Conservation (phyloP, 2,113 vertebrate genomes). For the Pimephales promelas region DNA sequence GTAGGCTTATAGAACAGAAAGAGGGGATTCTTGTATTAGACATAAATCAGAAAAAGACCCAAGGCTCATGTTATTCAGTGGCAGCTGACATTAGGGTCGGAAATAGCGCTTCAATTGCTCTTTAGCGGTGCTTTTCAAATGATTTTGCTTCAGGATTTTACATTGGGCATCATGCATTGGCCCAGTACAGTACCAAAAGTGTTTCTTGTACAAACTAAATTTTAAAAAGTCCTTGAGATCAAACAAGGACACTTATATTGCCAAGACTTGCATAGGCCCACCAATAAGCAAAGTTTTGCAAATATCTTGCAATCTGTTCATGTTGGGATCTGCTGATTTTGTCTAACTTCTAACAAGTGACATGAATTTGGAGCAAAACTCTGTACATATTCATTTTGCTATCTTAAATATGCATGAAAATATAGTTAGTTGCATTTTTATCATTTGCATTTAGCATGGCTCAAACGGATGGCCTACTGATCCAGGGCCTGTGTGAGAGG, state of each 20-base stretch:
- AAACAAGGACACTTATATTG: background rate
- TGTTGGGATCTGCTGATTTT: background rate
- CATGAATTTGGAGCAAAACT: background rate
- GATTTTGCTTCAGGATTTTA: background rate
- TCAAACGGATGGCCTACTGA: background rate
- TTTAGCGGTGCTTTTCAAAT: background rate
- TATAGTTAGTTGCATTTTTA: background rate
- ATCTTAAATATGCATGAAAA: background rate
- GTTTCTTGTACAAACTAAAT: constrained; percentile 2
- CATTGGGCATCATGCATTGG: background rate
- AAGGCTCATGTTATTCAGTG: constrained; percentile 14
- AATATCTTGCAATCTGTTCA: background rate
- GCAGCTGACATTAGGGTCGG: constrained; percentile 19
- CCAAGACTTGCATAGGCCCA: background rate
- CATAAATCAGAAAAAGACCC: constrained; percentile 31
- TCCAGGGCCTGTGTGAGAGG: background rate
- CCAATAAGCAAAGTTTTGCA: background rate
- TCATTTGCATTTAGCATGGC: background rate
- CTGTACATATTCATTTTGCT: background rate
- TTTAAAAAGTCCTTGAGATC: background rate
- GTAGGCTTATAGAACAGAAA: constrained; percentile 12
- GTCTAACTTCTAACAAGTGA: background rate
- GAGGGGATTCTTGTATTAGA: constrained; percentile 24
- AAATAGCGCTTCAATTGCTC: background rate
- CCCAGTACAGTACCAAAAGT: background rate